Evolutionary conservation across 1,140 invertebrate genomes (phyloP), one percentile per base, ranked within the genome.

Genomic region (Parasteatoda tepidariorum): DNA sequence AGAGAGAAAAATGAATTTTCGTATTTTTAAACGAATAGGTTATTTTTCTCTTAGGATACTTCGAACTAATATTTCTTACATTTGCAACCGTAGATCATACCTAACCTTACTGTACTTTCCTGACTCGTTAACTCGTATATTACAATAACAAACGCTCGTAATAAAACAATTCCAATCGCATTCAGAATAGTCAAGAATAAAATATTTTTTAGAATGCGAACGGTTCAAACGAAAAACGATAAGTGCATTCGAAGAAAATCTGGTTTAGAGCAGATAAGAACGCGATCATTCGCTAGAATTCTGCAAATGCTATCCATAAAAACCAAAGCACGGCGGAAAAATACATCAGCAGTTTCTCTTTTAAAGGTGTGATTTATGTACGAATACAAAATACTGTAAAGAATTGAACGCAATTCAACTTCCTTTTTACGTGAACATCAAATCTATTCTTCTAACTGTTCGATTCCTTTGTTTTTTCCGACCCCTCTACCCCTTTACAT

Each of bases 361-460:
- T 7, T n/a, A 18, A 31, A 11, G n/a, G 18, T 11, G 54, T 57
- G 70, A 73, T 73, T 73, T 54, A 73, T 57, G 54, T 57, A 73
- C n/a, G 54, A 73, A 73, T 73, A 31, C 70, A 57, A 48, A 73
- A 73, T 73, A 73, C 70, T 15, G 41, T 31, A 24, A 64, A 64
- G 61, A 55, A 57, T 73, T 30, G 70, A 73, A 73, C 57, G 55
- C 48, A n/a, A 31, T 73, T 73, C 70, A 18, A 73, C 70, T 55
- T 73, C 41, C 22, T 4, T 41, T n/a, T 73, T 73, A 68, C 66
- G 66, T 38, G 28, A 4, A 34, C 9, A 48, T 68, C 34, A 24
- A 41, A 66, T 31, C 15, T 33, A 66, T 31, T 33, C 26, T 9
- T 66, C 26, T 13, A 33, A 28, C 62, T 28, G 62, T 66, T 66